These are phyloP conservation scores for Cichlasoma orientale DNA, from an alignment of 2,797 vertebrate genomes.

Conservation along the genomic window DNA sequence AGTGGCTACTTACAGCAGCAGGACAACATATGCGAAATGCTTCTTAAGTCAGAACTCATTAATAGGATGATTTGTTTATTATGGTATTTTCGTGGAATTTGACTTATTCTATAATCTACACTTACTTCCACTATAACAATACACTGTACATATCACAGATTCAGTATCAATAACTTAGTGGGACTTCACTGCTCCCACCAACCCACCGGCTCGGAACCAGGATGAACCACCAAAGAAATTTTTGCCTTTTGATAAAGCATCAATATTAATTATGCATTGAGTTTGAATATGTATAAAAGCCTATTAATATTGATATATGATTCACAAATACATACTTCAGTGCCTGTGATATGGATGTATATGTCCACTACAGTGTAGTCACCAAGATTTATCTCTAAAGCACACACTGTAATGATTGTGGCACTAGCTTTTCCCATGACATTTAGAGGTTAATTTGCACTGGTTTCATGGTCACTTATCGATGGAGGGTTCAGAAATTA, in stretches of 20 bases:
- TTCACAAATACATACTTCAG: slow-evolving; percentile 11
- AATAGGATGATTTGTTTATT: neutral
- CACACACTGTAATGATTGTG: slow-evolving; percentile 70
- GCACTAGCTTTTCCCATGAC: slow-evolving; percentile 81
- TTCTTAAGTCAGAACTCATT: neutral
- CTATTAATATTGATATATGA: neutral
- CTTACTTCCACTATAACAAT: neutral
- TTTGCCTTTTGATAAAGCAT: neutral
- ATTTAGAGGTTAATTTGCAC: slow-evolving; percentile 87
- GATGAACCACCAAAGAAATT: neutral
- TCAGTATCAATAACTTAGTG: neutral
- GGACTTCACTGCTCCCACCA: neutral
- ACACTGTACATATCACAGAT: neutral
- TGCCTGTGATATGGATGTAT: neutral
- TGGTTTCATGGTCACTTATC: slow-evolving; percentile 85
- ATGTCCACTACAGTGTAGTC: slow-evolving; percentile 9
- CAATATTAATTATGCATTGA: neutral
- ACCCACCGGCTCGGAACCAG: neutral
- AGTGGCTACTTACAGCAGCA: neutral
- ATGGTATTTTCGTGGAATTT: neutral
- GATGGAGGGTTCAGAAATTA: slow-evolving; percentile 80
- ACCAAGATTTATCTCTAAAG: slow-evolving; percentile 56
- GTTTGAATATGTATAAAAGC: slow-evolving; percentile 6
- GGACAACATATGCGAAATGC: neutral
- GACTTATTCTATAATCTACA: neutral